Conservation (phyloP, 1,140 invertebrate species). For the Papilio xuthus region DNA sequence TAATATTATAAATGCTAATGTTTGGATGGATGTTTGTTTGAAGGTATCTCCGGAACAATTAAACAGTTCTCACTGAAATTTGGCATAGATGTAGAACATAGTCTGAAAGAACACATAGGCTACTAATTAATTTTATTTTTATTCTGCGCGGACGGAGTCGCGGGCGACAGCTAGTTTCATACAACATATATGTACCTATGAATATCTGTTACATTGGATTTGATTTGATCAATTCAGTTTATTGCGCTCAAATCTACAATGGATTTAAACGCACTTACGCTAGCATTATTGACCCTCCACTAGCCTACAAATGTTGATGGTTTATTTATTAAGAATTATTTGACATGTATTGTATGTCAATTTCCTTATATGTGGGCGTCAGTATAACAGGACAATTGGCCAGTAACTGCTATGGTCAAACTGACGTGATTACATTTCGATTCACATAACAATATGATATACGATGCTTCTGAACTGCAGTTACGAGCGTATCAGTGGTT, state of each 20-base stretch:
- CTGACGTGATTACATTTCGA: slow-evolving; percentile 48
- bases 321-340: slow-evolving; percentile 77
- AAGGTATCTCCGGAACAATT: too few relatives aligned
- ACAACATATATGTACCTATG: too few relatives aligned
- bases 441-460: slow-evolving; percentile 50
- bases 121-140: too few relatives aligned
- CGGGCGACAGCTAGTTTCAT: too few relatives aligned
- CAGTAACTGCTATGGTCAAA: slow-evolving; percentile 49
- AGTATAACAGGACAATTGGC: slow-evolving; percentile 68
- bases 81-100: too few relatives aligned
- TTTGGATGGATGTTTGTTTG: too few relatives aligned
- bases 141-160: too few relatives aligned
- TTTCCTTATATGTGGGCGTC: slow-evolving; percentile 70
- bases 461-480: slow-evolving; percentile 37
- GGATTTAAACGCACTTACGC: slow-evolving; percentile 3
- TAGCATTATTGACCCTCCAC: slow-evolving; percentile 25
- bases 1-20: too few relatives aligned
- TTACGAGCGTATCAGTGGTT: background rate
- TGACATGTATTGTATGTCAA: slow-evolving; percentile 79
- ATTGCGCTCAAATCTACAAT: slow-evolving; percentile 15
- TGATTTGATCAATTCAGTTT: slow-evolving; percentile 32
- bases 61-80: too few relatives aligned
- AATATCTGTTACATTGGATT: background rate
- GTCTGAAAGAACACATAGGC: too few relatives aligned
- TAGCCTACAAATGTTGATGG: slow-evolving; percentile 30